These are phyloP conservation scores for Cotesia typhae DNA, from an alignment of 1,140 invertebrate species.

Conservation along the genomic window DNA sequence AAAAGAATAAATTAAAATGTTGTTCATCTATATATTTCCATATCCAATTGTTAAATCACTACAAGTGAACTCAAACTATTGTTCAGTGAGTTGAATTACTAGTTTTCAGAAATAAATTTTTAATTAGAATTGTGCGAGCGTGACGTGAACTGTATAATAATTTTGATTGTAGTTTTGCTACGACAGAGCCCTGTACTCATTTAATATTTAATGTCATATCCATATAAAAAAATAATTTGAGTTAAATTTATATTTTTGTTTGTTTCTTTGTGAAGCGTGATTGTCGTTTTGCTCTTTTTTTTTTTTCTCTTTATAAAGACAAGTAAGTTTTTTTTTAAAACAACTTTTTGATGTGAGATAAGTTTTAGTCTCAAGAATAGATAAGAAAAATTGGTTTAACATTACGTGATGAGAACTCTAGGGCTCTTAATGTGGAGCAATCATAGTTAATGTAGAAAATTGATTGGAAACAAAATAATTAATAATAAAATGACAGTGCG, in stretches of 20 bases:
- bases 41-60: conserved; percentile 4
- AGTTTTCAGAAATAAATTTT: background rate
- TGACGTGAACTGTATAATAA: conserved; percentile 14
- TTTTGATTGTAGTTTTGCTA: conserved; percentile 18
- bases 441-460: conserved; percentile 23
- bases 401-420: conserved; percentile 10
- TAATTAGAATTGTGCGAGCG: conserved; percentile 2
- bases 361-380: conserved; percentile 7
- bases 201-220: background rate
- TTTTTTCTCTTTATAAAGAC: conserved; percentile 3
- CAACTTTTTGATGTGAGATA: background rate
- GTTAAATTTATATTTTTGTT: background rate
- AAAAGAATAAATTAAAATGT: background rate
- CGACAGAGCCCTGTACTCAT: conserved; percentile 12
- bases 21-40: background rate
- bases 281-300: background rate
- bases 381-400: conserved; percentile 67
- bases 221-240: background rate
- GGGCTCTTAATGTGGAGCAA: conserved; percentile 4
- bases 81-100: background rate
- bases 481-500: conserved; percentile 12
- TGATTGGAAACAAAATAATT: background rate
- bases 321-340: conserved; percentile 9
- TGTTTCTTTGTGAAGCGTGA: background rate
- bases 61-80: conserved; percentile 4